A percentile compares a stretch with the other conserved stretches of the same genome.
phyloP scores from a whole-genome alignment of 1,140 invertebrate species.

The Drosophila athabasca region DNA sequence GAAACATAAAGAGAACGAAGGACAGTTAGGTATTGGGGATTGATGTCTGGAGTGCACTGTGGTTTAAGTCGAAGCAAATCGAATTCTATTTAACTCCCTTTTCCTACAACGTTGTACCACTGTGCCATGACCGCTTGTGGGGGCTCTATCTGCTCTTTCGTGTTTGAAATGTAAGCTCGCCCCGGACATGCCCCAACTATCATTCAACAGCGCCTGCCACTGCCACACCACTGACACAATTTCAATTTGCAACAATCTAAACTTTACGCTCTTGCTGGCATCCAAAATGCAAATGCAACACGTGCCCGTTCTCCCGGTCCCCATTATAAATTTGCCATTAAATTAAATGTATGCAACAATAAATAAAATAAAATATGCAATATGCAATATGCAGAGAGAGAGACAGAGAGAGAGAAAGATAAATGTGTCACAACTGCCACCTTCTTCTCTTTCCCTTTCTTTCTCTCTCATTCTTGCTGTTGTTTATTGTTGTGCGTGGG shows the following conservation, averaged over 20 bases:
- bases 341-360: conserved; percentile 64
- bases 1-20: background rate
- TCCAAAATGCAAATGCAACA: conserved; percentile 43
- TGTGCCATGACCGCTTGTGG: conserved; percentile 26
- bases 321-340: conserved; percentile 49
- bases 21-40: no score
- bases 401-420: conserved; percentile 28
- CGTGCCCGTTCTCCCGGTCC: conserved; percentile 45
- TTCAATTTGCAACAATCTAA: conserved; percentile 52
- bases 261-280: conserved; percentile 12
- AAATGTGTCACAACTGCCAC: conserved; percentile 42
- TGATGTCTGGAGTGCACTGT: no score
- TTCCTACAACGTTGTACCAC: conserved; percentile 15
- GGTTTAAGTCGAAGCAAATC: no score
- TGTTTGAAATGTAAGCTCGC: conserved; percentile 51
- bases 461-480: background rate
- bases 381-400: conserved; percentile 52
- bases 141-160: conserved; percentile 4
- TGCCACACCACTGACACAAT: conserved; percentile 68
- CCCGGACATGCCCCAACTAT: conserved; percentile 21
- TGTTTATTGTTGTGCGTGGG: conserved; percentile 6
- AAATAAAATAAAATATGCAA: conserved; percentile 72
- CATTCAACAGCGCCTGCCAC: background rate
- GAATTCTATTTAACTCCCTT: no score
- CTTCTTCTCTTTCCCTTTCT: conserved; percentile 13